A percentile compares a stretch with the other conserved stretches of the same genome.
These are phyloP conservation scores for Cantharis nigra DNA, from an alignment of 2,888 invertebrate genomes.

Conservation along the genomic window DNA sequence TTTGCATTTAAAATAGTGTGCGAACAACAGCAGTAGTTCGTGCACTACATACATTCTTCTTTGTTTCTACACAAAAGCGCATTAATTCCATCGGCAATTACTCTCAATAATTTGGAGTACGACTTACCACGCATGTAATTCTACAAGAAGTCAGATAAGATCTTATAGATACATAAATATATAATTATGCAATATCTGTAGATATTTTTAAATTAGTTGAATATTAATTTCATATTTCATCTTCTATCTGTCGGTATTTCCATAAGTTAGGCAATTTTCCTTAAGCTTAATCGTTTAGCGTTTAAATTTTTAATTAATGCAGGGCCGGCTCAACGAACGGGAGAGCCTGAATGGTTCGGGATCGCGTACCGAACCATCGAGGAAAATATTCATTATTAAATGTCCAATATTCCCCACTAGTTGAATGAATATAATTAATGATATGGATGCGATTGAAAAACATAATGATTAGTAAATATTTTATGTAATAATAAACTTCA, in stretches of 20 bases:
- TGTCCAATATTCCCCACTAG: too few species aligned
- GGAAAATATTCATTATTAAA: too few species aligned
- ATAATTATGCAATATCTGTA: neutral
- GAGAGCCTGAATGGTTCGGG: too few species aligned
- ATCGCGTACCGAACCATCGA: too few species aligned
- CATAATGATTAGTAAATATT: too few species aligned
- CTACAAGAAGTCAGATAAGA: neutral
- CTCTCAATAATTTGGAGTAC: slow-evolving; percentile 2
- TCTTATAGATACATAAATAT: neutral
- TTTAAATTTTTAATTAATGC: too few species aligned
- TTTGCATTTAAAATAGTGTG: slow-evolving; percentile 45
- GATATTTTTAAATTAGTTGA: neutral
- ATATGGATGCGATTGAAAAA: too few species aligned
- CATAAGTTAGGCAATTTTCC: neutral
- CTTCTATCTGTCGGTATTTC: neutral
- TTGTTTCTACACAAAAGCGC: slow-evolving; percentile 6
- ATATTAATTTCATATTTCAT: neutral
- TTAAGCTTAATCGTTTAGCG: too few species aligned
- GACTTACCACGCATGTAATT: neutral
- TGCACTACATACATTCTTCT: slow-evolving; percentile 6
- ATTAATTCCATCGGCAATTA: slow-evolving; percentile 1
- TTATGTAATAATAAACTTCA: too few species aligned
- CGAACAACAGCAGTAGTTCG: slow-evolving; percentile 14
- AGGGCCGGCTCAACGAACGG: too few species aligned
- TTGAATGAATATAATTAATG: too few species aligned